phyloP scores from a whole-genome alignment of 2,113 vertebrate species.

The Amia ocellicauda region DNA sequence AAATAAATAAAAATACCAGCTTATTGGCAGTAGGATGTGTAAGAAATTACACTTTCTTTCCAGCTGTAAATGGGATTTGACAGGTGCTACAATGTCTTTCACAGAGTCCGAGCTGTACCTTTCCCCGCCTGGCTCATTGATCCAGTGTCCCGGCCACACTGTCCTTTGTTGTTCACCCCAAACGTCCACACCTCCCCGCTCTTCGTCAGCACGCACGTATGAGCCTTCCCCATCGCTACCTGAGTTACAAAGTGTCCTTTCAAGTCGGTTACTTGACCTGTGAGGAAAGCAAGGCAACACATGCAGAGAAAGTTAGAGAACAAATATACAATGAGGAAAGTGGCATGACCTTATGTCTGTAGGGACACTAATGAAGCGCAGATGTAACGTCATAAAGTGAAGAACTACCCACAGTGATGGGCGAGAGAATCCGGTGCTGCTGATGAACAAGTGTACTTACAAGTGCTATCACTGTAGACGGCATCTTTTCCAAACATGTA shows the following conservation, averaged over 20 bases:
- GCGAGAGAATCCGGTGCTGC: background rate
- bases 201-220: constrained; percentile 94
- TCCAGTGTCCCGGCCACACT: constrained; percentile 95
- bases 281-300: constrained; percentile 34
- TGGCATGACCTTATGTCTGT: too few relatives aligned
- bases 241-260: constrained; percentile 96
- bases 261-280: constrained; percentile 94
- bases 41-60: too few relatives aligned
- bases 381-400: too few relatives aligned
- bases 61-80: too few relatives aligned
- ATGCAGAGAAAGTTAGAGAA: too few relatives aligned
- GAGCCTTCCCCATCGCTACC: constrained; percentile 98
- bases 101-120: too few relatives aligned
- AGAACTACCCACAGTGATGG: too few relatives aligned
- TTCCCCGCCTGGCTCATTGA: constrained; percentile 92
- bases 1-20: too few relatives aligned
- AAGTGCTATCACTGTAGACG: constrained; percentile 95
- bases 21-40: too few relatives aligned
- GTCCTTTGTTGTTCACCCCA: constrained; percentile 98
- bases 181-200: constrained; percentile 97
- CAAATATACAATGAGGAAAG: too few relatives aligned
- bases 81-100: too few relatives aligned
- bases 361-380: too few relatives aligned
- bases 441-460: constrained; percentile 63
- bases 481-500: constrained; percentile 99